Evolutionary conservation across 2,113 vertebrate genomes (phyloP).

Genomic region (Mormyrus lacerda): DNA sequence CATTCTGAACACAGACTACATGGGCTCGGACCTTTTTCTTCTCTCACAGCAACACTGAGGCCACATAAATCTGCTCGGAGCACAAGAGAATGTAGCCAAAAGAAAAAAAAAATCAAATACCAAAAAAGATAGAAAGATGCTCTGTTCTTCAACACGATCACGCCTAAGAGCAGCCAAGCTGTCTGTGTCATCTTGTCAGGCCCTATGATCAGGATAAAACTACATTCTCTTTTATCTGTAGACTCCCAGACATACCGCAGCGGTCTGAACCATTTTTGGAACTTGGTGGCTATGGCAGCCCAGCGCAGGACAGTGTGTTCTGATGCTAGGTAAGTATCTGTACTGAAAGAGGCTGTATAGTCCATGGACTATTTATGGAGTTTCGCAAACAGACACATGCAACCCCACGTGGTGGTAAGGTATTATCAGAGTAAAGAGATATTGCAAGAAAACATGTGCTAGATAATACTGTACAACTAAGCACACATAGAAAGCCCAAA

Average conservation of each 20-base stretch:
- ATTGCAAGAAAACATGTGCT: not conserved
- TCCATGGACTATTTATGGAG: not conserved
- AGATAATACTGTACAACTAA: not conserved
- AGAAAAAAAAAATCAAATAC: not conserved
- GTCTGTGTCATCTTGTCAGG: not conserved
- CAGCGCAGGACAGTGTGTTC: not conserved
- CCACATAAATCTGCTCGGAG: not conserved
- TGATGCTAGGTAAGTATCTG: not conserved
- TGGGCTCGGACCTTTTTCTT: not conserved
- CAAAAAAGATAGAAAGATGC: not conserved
- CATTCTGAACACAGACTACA: not conserved
- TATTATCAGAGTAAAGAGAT: not conserved
- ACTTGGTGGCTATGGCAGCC: not conserved
- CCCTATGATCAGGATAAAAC: not conserved
- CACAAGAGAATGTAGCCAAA: not conserved
- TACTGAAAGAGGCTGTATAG: not conserved
- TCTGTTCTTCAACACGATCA: not conserved
- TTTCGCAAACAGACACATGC: not conserved
- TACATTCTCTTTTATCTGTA: not conserved
- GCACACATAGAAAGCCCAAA: not conserved
- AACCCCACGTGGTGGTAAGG: not conserved
- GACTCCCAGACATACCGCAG: not conserved
- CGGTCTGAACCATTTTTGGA: not conserved
- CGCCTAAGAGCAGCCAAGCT: not conserved
- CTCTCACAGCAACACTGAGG: not conserved